These are phyloP conservation scores for Sturnus vulgaris DNA, from an alignment of 2,113 vertebrate genomes.

Conservation along the genomic window DNA sequence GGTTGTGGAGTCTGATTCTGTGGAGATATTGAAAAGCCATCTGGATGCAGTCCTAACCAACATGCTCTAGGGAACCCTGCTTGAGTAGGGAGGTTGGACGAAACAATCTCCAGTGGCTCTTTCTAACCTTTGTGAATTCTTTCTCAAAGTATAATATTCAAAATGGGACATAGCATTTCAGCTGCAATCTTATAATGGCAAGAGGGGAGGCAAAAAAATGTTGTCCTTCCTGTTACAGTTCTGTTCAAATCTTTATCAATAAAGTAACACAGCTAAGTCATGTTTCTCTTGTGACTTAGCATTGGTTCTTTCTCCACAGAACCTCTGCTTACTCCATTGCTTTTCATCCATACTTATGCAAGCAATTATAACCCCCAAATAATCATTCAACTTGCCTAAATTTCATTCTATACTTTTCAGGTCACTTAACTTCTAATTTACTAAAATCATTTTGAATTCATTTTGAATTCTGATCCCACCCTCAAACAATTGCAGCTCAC, in stretches of 20 bases:
- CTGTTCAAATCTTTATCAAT: neutral
- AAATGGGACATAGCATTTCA: neutral
- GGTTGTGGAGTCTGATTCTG: neutral
- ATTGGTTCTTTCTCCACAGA: neutral
- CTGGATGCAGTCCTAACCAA: neutral
- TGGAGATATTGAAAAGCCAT: neutral
- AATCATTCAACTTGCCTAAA: neutral
- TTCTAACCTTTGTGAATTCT: neutral
- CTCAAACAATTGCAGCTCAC: neutral
- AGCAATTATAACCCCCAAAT: neutral
- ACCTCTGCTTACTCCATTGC: neutral
- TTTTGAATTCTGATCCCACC: neutral
- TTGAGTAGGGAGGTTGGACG: neutral
- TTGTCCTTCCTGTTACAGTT: neutral
- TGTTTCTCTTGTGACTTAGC: neutral
- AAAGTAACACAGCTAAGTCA: neutral
- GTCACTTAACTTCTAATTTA: neutral
- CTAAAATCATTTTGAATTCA: neutral
- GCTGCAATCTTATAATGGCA: neutral
- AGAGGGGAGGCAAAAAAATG: fast-evolving
- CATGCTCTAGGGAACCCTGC: neutral
- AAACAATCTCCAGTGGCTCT: neutral
- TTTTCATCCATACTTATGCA: neutral
- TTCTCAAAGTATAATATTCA: neutral
- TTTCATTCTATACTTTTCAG: neutral